Evolutionary conservation across 2,888 invertebrate genomes (phyloP), one percentile per base, ranked within the genome.

Genomic region (Mesochorus sp.): DNA sequence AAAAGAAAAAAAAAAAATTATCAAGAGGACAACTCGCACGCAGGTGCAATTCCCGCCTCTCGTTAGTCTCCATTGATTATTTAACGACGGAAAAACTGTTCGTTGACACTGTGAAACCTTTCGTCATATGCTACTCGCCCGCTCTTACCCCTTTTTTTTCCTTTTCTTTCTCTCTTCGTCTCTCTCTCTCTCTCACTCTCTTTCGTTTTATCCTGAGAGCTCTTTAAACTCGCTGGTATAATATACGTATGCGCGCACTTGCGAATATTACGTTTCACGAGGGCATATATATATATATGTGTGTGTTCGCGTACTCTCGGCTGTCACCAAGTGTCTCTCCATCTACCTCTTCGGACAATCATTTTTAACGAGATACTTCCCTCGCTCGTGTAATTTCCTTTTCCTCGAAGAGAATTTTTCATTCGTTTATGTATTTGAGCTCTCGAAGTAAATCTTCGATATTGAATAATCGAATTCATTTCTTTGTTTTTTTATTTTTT

Each of bases 31-130:
- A 42, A 47, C 19, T 12, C 10, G 26, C 59, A 37, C 28, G 71
- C 66, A 76, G 59, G 62, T 64, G 49, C 10, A 21, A 66, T 42
- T 57, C 49, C 12, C 34, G 5, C 10, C 34, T 26, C 66, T 55
- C 68, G 70, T 76, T 71, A 59, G 42, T 51, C 5, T 5, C 26
- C 34, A 59, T 66, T 64, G 71, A 71, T 76, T 51, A 26, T 66
- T 39, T 37, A 59, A 31, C 44, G 42, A 14, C 31, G 57, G 26
- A 51, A 55, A 57, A 49, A 53, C 6, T 55, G 24, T 12, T 34
- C 59, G 28, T 53, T 14, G 10, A 31, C 37, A 24, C 42, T 34
- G 47, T 24, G 34, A 31, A 8, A 28, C 39, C 17, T 53, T 26
- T 2, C 4, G 55, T 17, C 28, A 39, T 24, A 42, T 17, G 17